These are phyloP conservation scores for Daphoenositta chrysoptera DNA, from an alignment of 2,113 vertebrate genomes.

Conservation along the genomic window DNA sequence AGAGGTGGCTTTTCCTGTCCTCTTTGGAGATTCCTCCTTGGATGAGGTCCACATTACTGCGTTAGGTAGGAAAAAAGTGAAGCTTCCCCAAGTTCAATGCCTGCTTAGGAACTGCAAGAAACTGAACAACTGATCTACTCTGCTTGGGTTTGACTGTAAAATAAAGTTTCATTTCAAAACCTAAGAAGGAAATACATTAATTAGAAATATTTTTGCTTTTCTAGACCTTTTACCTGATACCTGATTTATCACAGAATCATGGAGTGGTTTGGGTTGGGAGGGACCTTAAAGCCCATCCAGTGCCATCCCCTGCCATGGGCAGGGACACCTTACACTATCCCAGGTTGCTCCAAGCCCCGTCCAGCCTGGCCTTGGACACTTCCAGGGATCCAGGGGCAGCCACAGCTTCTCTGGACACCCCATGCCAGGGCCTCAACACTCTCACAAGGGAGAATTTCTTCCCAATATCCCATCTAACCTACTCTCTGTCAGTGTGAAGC, in stretches of 20 bases:
- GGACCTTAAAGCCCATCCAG: not conserved
- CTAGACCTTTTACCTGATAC: not conserved
- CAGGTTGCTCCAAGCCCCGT: accelerated
- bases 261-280: not conserved
- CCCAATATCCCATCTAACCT: too few relatives aligned
- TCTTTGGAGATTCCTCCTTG: not conserved
- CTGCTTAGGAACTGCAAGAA: not conserved
- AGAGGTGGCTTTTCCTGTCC: not conserved
- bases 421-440: accelerated
- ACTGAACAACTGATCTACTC: not conserved
- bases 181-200: not conserved
- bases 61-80: not conserved
- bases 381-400: not conserved
- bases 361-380: not conserved
- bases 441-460: accelerated
- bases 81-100: not conserved
- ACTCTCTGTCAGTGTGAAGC: accelerated
- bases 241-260: not conserved
- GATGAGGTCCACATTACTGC: not conserved
- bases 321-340: accelerated
- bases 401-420: not conserved
- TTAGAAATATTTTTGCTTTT: not conserved
- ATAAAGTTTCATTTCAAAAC: not conserved
- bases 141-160: not conserved
- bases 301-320: not conserved